Base-by-base conservation (phyloP, 2,888 invertebrate species). In the Phlogophora meticulosa region DNA sequence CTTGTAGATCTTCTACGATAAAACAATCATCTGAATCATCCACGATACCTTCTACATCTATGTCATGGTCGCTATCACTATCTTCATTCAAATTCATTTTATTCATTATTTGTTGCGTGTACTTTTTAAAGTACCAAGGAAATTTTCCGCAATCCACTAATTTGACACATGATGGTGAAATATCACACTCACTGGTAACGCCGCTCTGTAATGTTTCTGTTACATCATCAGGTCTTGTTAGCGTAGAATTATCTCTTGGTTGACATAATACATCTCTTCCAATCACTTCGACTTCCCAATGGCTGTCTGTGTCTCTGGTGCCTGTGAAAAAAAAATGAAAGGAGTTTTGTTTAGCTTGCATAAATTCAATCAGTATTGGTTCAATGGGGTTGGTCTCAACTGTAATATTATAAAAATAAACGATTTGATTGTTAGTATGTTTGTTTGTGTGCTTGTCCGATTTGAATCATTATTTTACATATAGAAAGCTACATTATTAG, bases 91-190 rank as follows among this genome's bases (percentile, higher is more conserved):
- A 28, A 28, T 60, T 43, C 7, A 52, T 28, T 52, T 73, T 64
- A 7, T 61, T 11, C 28, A 79, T 55, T 43, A 82, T 67, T 60
- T 78, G 76, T 51, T 74, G 57, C 9, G 63, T 65, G 49, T 82
- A 79, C 45, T 69, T 82, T 45, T 49, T 78, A 43, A 56, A 83
- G 68, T 83, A 83, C 83, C 83, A 83, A 13, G 83, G 83, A 49
- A 68, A 78, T 60, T 82, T 80, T 5, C 49, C 45, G 17, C 75
- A 83, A 43, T 83, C 82, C 10, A 83, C 80, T 72, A 83, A 59
- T 51, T 76, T 78, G 2, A 83, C 61, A 38, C 20, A 10, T 55
- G 66, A 36, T n/a, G 62, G 48, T n/a, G 32, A 45, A 52, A 71
- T 53, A 17, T 59, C 48, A 48, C 20, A 51, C 51, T 75, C 69